Percentiles rank a stretch among this genome's conserved stretches.
Evolutionary conservation across 2,113 vertebrate species (phyloP).

Genomic region (Rhineura floridana): DNA sequence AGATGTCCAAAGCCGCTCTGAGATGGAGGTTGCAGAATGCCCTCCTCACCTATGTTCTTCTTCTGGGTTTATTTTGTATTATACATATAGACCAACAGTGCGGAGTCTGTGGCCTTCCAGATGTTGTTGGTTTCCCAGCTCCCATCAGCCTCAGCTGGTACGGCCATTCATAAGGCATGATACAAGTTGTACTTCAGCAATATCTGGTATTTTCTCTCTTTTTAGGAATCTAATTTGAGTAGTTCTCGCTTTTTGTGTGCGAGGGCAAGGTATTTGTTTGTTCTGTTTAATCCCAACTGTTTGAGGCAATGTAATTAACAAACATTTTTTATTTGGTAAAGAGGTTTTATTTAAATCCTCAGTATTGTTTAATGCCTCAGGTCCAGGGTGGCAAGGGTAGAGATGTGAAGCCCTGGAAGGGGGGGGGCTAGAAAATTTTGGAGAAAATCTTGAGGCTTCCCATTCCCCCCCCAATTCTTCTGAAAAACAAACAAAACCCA

Average conservation of each 20-base stretch:
- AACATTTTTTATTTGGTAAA: neutral
- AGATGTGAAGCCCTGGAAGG: too few species aligned
- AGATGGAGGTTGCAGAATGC: neutral
- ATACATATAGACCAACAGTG: too few species aligned
- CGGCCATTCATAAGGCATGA: too few species aligned
- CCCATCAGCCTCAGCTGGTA: too few species aligned
- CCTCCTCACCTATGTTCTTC: neutral
- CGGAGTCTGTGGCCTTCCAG: too few species aligned
- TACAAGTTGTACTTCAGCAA: too few species aligned
- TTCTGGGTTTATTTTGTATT: neutral
- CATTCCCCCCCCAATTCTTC: too few species aligned
- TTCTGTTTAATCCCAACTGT: neutral
- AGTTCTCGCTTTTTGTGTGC: neutral
- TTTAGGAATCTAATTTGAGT: neutral
- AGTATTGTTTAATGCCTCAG: neutral
- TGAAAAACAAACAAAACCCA: too few species aligned
- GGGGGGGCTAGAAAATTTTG: too few species aligned
- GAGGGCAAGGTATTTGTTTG: neutral
- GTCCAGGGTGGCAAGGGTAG: too few species aligned
- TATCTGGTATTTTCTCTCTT: neutral
- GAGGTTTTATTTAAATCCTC: neutral
- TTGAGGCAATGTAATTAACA: neutral
- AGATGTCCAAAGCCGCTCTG: neutral
- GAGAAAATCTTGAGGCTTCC: too few species aligned
- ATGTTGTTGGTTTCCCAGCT: too few species aligned